Conservation (phyloP, 2,888 invertebrate genomes). For the Pyrgus malvae region DNA sequence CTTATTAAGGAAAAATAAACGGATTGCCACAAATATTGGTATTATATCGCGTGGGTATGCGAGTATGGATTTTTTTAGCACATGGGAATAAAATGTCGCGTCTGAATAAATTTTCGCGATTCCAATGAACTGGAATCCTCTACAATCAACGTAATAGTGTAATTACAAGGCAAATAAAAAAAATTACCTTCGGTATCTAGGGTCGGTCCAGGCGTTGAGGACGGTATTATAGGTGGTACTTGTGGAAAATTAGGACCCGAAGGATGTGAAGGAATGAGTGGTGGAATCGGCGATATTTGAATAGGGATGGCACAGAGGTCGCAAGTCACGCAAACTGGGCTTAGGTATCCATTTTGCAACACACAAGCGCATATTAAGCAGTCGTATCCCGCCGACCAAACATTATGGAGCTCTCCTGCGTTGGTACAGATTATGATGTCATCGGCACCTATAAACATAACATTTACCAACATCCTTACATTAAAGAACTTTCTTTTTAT, state of each 20-base stretch:
- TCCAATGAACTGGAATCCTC: neutral
- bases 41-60: neutral
- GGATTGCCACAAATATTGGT: too few relatives aligned
- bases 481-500: too few relatives aligned
- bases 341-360: conserved; percentile 41
- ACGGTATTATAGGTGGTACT: conserved; percentile 28
- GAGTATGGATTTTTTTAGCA: neutral
- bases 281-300: conserved; percentile 20
- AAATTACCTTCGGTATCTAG: conserved; percentile 7
- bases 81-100: neutral
- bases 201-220: conserved; percentile 11
- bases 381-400: conserved; percentile 42
- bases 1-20: too few relatives aligned
- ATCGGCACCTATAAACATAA: conserved; percentile 43
- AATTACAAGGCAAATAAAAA: too few relatives aligned
- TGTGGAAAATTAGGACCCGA: too few relatives aligned
- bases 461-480: conserved; percentile 24
- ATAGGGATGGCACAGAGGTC: conserved; percentile 40
- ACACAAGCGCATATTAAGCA: conserved; percentile 63
- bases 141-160: too few relatives aligned
- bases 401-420: conserved; percentile 53
- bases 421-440: conserved; percentile 44
- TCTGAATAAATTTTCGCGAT: neutral
- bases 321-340: conserved; percentile 56
- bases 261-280: conserved; percentile 16